Percentiles rank a stretch among this genome's conserved stretches.
Conservation (phyloP, 2,113 vertebrate genomes). For the Gavia stellata region DNA sequence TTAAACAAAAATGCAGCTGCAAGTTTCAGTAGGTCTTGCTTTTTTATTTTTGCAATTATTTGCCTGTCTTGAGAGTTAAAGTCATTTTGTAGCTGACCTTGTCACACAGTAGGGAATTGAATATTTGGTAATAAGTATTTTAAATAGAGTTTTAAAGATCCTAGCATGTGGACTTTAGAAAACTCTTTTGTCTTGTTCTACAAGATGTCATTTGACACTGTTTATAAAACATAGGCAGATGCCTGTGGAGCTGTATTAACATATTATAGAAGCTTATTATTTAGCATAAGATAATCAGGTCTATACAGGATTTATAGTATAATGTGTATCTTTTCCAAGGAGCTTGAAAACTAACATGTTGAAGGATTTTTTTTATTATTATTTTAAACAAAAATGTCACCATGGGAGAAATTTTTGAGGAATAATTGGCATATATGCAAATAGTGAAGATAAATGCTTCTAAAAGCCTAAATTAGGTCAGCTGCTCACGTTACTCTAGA, state of each 20-base stretch:
- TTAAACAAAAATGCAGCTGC: conserved; percentile 6
- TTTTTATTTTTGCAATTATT: conserved; percentile 6
- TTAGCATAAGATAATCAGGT: background rate
- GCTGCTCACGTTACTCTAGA: background rate
- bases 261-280: background rate
- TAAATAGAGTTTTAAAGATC: background rate
- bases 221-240: conserved; percentile 11
- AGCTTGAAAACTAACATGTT: background rate
- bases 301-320: background rate
- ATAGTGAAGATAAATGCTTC: background rate
- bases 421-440: background rate
- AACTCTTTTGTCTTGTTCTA: background rate
- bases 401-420: background rate
- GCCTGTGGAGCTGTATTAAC: background rate
- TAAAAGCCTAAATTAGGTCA: background rate
- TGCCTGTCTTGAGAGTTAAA: background rate
- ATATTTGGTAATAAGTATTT: background rate
- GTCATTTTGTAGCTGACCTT: conserved; percentile 17
- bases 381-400: background rate
- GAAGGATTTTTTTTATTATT: background rate
- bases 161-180: background rate
- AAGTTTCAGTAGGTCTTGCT: background rate
- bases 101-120: background rate
- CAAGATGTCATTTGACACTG: background rate
- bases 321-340: background rate